Evolutionary conservation across 2,888 invertebrate genomes (phyloP).

Genomic region (Athripsodes cinereus): DNA sequence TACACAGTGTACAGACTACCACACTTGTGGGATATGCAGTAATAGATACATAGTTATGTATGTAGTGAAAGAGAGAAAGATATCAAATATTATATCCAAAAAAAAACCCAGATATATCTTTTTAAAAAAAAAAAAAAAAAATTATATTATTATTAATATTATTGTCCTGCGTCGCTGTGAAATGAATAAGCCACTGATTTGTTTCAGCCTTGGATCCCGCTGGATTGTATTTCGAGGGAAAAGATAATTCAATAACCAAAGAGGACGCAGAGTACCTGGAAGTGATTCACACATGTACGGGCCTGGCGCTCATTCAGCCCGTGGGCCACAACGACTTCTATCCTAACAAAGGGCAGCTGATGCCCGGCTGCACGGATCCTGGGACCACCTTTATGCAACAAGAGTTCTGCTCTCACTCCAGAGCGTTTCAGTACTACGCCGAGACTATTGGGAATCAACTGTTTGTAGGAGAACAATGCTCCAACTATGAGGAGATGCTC

Average conservation of each 20-base stretch:
- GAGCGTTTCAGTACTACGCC: slow-evolving; percentile 26
- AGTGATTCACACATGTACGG: slow-evolving; percentile 32
- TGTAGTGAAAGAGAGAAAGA: no score
- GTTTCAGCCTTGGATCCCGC: slow-evolving; percentile 30
- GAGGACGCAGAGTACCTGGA: slow-evolving; percentile 32
- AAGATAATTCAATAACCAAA: slow-evolving; percentile 25
- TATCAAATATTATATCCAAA: no score
- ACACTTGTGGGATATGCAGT: no score
- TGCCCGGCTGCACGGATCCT: slow-evolving; percentile 27
- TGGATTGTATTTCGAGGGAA: slow-evolving; percentile 29
- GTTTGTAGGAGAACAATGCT: slow-evolving; percentile 21
- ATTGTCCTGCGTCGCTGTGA: no score
- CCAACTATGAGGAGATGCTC: slow-evolving; percentile 20
- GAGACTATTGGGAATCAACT: slow-evolving; percentile 25
- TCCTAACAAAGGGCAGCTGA: slow-evolving; percentile 30
- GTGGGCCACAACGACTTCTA: slow-evolving; percentile 33
- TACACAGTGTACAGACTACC: no score
- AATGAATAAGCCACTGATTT: no score
- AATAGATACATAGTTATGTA: no score
- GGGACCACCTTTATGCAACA: neutral
- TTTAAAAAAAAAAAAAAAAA: no score
- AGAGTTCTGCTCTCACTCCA: slow-evolving; percentile 27
- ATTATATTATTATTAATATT: no score
- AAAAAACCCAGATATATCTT: no score
- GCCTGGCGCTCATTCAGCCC: slow-evolving; percentile 29